Evolutionary conservation across 2,113 vertebrate species (phyloP).

Genomic region (Ceuthmochares aereus): DNA sequence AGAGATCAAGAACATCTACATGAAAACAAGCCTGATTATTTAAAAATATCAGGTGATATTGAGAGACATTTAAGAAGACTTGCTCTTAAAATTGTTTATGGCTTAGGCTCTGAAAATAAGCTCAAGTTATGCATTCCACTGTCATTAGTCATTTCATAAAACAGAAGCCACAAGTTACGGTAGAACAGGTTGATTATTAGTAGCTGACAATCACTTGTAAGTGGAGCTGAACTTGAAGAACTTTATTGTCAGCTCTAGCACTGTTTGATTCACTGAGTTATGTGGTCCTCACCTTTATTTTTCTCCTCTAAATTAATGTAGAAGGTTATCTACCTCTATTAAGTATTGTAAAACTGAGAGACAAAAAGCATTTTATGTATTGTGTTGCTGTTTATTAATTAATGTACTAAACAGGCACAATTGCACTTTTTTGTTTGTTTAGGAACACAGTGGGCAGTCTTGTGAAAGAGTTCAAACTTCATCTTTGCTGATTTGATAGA

Average conservation of each 20-base stretch:
- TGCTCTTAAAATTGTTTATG: background rate
- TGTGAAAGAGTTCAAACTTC: background rate
- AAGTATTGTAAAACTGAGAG: background rate
- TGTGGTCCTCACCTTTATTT: background rate
- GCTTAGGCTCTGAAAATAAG: background rate
- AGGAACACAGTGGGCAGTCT: background rate
- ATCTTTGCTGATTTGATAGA: background rate
- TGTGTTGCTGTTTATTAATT: background rate
- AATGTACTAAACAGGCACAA: background rate
- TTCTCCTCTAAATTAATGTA: background rate
- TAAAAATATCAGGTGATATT: background rate
- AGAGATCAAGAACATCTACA: background rate
- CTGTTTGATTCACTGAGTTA: background rate
- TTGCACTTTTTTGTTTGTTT: background rate
- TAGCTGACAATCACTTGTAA: background rate
- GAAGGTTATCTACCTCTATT: background rate
- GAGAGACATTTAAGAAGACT: background rate
- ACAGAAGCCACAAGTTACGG: background rate
- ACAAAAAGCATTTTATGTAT: background rate
- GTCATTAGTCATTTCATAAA: background rate
- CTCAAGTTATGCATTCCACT: background rate
- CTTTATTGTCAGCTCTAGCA: background rate
- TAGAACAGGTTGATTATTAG: background rate
- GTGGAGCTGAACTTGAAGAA: background rate
- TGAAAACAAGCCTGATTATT: background rate